Evolutionary conservation across 2,888 invertebrate genomes (phyloP), one percentile per base, ranked within the genome.

Genomic region (Aspidiotus rigidus): DNA sequence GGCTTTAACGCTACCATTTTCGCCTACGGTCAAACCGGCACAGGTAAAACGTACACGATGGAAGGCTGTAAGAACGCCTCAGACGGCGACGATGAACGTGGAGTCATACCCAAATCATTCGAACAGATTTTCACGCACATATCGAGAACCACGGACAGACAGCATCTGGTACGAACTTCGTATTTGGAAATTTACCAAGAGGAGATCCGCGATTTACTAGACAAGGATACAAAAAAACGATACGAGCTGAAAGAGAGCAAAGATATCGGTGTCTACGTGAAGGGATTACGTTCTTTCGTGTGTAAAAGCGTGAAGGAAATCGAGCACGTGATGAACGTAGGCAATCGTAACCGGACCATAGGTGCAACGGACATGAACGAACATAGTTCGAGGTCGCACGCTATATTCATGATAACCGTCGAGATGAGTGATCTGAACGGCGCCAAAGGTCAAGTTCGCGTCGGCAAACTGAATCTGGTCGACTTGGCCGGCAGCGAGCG

Each of bases 1-100:
- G 99, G 99, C 2, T 99, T 97, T 80, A 99, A 99, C 80, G 97
- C 98, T 13, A 99, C 98, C 75, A 96, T 99, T 74, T 98, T 99
- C 82, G 99, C 98, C 1, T 99, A 99, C 79, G 99, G 98, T 0
- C 99, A 99, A 81, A 99, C 99, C 0, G 98, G 98, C 72, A 97
- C 98, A 0, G 98, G 97, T 64, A 86, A 86, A 77, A 86, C 85
- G 8, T 84, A 80, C 75, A 86, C 85, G 9, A 86, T 86, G 85
- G 85, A 85, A 78, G 86, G 85, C 79, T 73, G 85, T 76, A 86
- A 84, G 78, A 86, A 87, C 86, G 86, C 86, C 81, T 91, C 90
- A 17, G 89, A 93, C 77, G 98, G 98, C 1, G 98, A 96, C 80
- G 99, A 99, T 80, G 97, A 97, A 15, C 72, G 72, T 10, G 97